Percentiles rank a stretch among this genome's conserved stretches.
Evolutionary conservation across 2,113 vertebrate genomes (phyloP).

Genomic region (Lamprotornis superbus): DNA sequence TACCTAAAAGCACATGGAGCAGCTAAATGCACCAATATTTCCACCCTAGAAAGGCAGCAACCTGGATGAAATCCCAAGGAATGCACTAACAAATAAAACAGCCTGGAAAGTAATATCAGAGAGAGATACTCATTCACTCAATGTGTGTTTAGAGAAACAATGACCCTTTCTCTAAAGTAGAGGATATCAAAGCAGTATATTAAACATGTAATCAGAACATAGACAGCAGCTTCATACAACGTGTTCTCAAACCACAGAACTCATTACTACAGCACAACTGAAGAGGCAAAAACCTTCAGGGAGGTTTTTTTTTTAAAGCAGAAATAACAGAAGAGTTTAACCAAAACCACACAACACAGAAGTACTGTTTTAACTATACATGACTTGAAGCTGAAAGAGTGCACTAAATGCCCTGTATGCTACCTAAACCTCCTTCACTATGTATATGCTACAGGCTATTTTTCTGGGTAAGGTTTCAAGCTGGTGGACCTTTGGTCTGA

Average conservation of each 20-base stretch:
- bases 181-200: neutral
- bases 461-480: neutral
- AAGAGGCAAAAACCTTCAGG: neutral
- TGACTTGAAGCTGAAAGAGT: neutral
- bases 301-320: neutral
- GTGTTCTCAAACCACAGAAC: neutral
- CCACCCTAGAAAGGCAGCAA: neutral
- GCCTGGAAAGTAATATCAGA: neutral
- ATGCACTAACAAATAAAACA: neutral
- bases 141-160: neutral
- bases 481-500: neutral
- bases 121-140: neutral
- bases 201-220: neutral
- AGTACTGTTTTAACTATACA: neutral
- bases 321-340: neutral
- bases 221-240: neutral
- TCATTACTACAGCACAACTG: neutral
- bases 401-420: accelerated
- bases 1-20: neutral
- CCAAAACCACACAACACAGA: neutral
- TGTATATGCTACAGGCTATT: accelerated
- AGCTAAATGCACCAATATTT: neutral
- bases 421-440: neutral
- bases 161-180: neutral
- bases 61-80: neutral